Conservation (phyloP, 1,140 invertebrate species). For the Saccostrea cuccullata region DNA sequence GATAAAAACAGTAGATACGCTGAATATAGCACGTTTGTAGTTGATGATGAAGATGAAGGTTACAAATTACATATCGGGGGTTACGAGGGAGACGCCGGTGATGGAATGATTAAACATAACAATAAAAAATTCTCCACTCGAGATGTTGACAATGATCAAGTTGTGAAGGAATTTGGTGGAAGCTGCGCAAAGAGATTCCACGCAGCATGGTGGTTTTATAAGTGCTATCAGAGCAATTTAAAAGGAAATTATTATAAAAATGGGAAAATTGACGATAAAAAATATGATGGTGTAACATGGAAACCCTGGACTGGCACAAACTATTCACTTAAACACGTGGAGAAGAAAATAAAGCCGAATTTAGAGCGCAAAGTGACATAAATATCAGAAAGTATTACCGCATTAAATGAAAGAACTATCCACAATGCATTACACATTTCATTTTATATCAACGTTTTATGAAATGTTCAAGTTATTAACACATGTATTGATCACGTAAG, state of each 20-base stretch:
- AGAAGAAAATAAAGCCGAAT: conserved; percentile 79
- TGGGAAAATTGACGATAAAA: conserved; percentile 70
- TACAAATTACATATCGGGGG: conserved; percentile 80
- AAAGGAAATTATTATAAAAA: conserved; percentile 81
- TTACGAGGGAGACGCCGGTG: conserved; percentile 88
- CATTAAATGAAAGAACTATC: too few relatives aligned
- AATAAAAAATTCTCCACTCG: conserved; percentile 82
- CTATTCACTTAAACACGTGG: conserved; percentile 79
- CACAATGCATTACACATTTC: too few relatives aligned
- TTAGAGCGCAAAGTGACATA: conserved; percentile 9
- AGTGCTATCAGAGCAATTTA: conserved; percentile 83
- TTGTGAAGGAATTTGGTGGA: conserved; percentile 72
- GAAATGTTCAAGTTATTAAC: too few relatives aligned
- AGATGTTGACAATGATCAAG: conserved; percentile 82
- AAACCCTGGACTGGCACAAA: conserved; percentile 80
- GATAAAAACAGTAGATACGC: conserved; percentile 87
- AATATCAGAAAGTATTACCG: too few relatives aligned
- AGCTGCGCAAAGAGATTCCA: conserved; percentile 74
- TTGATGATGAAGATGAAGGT: conserved; percentile 84
- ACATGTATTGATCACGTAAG: too few relatives aligned
- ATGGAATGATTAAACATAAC: conserved; percentile 82
- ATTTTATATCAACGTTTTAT: too few relatives aligned
- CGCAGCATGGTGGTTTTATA: conserved; percentile 84
- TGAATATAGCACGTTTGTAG: conserved; percentile 69
- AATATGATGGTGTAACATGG: conserved; percentile 56